Evolutionary conservation across 2,888 invertebrate species (phyloP), one percentile per base, ranked within the genome.

Genomic region (Acleris holmiana): DNA sequence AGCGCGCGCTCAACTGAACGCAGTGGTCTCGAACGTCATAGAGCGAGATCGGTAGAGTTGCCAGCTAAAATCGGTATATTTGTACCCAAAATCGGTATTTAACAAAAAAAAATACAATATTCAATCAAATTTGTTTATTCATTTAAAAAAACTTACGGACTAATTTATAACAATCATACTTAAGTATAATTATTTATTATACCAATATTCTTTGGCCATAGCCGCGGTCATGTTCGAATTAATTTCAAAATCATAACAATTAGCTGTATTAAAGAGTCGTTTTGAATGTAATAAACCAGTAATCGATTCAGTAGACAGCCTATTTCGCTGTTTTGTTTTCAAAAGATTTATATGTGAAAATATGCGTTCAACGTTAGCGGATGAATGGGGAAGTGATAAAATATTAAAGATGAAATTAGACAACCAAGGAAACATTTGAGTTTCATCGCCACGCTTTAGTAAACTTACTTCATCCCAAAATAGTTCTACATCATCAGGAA

Each of bases 401-500:
- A 59, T 61, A 55, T 61, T 47, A 62, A 62, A 67, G 6, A 67
- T 62, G 46, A 67, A 67, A 59, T 18, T 62, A 60, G 56, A 47
- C 21, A 56, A 60, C 55, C 50, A 60, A 15, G 67, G 59, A 59
- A 67, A 67, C 62, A 67, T 67, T 67, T 58, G 67, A 63, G 56
- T 60, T 10, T 61, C 61, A 62, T 65, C 56, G 54, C 57, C 59
- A 63, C 60, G 62, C 60, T 68, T 66, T 51, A 68, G 46, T 40
- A 63, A 51, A 63, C 63, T 55, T 54, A 62, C 65, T 67, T 65
- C 50, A 64, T 62, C 60, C 64, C 64, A 68, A 65, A 67, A 65
- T 64, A 60, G 57, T 63, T 63, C 66, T 66, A 61, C 50, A 57
- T 63, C 68, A 59, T 65, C 58, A 65, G 61, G 49, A 61, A 65